Conservation (phyloP, 2,797 vertebrate genomes). For the Pangasius larnaudii region DNA sequence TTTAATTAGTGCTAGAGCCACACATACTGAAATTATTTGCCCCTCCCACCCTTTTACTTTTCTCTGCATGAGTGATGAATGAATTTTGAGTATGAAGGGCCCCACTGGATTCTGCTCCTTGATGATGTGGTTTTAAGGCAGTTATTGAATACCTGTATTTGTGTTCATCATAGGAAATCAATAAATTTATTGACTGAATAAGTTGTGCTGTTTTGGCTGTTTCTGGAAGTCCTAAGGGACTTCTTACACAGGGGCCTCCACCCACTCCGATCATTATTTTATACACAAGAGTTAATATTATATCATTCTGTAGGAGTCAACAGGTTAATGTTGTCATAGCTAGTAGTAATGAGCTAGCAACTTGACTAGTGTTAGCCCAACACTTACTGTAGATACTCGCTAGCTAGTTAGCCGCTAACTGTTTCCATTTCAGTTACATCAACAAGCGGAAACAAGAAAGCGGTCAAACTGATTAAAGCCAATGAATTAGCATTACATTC, state of each 20-base stretch:
- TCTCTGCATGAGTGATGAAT: conserved; percentile 43
- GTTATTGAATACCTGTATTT: conserved; percentile 58
- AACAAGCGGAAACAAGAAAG: too few species aligned
- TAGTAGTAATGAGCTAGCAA: neutral
- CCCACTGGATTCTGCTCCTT: conserved; percentile 44
- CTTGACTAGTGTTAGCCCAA: neutral
- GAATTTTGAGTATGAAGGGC: neutral
- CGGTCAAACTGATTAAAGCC: too few species aligned
- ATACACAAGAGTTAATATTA: neutral
- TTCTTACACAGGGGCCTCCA: neutral
- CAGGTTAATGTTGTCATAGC: too few species aligned
- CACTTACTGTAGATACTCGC: neutral
- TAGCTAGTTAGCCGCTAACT: too few species aligned
- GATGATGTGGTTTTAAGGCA: conserved; percentile 62
- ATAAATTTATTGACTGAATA: conserved; percentile 71
- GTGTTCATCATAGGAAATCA: conserved; percentile 67
- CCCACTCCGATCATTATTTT: neutral
- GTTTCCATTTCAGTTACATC: too few species aligned
- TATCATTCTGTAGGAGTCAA: too few species aligned
- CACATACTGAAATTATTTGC: conserved; percentile 43
- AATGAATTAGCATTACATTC: too few species aligned
- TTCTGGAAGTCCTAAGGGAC: neutral
- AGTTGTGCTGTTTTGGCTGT: conserved; percentile 31
- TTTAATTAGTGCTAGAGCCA: neutral
- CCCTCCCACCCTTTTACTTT: conserved; percentile 38